Percentiles rank a stretch among this genome's conserved stretches.
Evolutionary conservation across 1,140 invertebrate genomes (phyloP).

Genomic region (Nasonia longicornis): DNA sequence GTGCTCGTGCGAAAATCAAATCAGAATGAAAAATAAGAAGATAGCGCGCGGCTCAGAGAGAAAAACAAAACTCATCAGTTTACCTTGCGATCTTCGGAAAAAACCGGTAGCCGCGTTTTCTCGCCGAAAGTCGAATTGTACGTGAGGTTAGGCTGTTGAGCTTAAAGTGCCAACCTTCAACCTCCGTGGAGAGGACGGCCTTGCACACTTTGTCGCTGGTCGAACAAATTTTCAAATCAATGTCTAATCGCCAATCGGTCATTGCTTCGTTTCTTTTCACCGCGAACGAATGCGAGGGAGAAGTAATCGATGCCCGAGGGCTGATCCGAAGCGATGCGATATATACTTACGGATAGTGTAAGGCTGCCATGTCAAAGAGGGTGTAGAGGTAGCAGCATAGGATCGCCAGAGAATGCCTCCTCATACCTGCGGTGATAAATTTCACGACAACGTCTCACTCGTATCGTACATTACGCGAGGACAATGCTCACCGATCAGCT

Average conservation of each 20-base stretch:
- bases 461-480: background rate
- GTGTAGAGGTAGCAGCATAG: conserved; percentile 67
- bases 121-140: conserved; percentile 67
- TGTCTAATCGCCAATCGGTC: background rate
- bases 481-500: conserved; percentile 61
- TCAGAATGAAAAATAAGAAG: background rate
- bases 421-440: conserved; percentile 59
- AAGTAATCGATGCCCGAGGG: background rate
- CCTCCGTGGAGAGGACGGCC: conserved; percentile 66
- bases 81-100: conserved; percentile 68
- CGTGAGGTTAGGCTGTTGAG: conserved; percentile 65
- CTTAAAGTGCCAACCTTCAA: conserved; percentile 66
- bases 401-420: conserved; percentile 65
- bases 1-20: background rate
- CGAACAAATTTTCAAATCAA: background rate
- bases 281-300: too few species aligned
- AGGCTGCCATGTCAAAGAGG: conserved; percentile 64
- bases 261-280: too few species aligned
- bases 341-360: conserved; percentile 67
- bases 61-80: conserved; percentile 37
- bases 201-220: conserved; percentile 66
- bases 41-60: background rate
- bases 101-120: conserved; percentile 67
- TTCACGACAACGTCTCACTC: too few species aligned
- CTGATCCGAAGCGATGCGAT: background rate